Evolutionary conservation across 2,113 vertebrate species (phyloP).

Genomic region (Hippocampus zosterae): DNA sequence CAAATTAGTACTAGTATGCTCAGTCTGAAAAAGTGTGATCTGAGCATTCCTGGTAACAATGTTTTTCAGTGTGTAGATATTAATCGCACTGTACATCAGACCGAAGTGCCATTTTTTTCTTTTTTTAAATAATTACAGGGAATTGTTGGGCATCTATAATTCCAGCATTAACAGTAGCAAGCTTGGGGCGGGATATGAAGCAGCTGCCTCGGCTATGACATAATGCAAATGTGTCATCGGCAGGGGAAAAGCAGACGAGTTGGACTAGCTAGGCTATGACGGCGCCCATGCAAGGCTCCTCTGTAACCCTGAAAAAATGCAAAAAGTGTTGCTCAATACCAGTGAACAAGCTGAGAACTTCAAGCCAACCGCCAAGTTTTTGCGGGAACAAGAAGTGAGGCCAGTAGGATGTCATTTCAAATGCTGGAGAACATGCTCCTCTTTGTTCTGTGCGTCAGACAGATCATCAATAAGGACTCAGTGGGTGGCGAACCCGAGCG

Average conservation of each 20-base stretch:
- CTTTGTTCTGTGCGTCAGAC: slow-evolving; percentile 9
- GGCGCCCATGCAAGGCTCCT: slow-evolving; percentile 1
- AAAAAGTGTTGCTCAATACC: background rate
- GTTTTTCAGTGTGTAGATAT: too few species aligned
- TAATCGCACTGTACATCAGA: too few species aligned
- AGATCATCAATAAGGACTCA: slow-evolving; percentile 24
- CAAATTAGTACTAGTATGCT: too few species aligned
- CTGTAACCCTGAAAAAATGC: background rate
- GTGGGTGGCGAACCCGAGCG: slow-evolving; percentile 35
- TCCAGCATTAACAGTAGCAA: background rate
- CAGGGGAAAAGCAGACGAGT: background rate
- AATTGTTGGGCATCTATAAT: background rate
- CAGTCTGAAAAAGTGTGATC: too few species aligned
- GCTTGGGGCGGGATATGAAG: background rate
- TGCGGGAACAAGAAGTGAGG: background rate
- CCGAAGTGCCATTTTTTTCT: too few species aligned
- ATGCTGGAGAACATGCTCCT: background rate
- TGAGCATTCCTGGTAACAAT: too few species aligned
- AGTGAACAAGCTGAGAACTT: background rate
- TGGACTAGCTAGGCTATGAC: background rate
- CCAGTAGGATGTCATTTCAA: slow-evolving; percentile 1
- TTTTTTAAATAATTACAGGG: background rate
- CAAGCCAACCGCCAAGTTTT: background rate
- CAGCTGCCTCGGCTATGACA: background rate
- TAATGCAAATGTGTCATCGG: slow-evolving; percentile 4